phyloP scores from a whole-genome alignment of 2,797 vertebrate genomes.

The Mastacembelus armatus region DNA sequence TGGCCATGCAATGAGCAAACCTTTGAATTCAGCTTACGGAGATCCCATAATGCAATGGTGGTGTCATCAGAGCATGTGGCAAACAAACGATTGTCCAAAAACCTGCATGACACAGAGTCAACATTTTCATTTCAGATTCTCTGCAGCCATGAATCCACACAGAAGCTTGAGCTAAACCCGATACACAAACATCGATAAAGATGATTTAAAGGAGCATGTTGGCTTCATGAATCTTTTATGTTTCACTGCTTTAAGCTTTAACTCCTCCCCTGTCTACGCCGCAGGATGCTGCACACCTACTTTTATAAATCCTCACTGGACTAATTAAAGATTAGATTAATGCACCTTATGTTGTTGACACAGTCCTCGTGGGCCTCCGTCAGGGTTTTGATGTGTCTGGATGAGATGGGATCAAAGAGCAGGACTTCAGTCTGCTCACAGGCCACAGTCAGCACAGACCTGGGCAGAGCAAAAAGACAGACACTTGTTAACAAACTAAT shows the following conservation, averaged over 20 bases:
- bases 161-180: neutral
- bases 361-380: constrained; percentile 98
- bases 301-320: neutral
- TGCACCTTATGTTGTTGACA: constrained; percentile 97
- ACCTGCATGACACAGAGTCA: constrained; percentile 79
- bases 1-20: constrained; percentile 98
- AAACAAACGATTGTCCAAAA: constrained; percentile 97
- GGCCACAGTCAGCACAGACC: constrained; percentile 96
- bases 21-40: constrained; percentile 94
- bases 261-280: no score
- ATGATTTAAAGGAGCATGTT: neutral
- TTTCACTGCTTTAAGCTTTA: neutral
- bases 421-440: constrained; percentile 98
- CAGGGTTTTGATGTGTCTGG: constrained; percentile 97
- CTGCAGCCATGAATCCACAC: neutral
- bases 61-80: constrained; percentile 99
- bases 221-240: neutral
- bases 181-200: neutral
- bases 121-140: no score
- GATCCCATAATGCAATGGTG: constrained; percentile 97
- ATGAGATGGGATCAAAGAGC: constrained; percentile 97
- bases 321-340: neutral
- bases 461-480: constrained; percentile 54
- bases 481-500: no score
- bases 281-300: neutral